Percentiles rank a stretch among this genome's conserved stretches.
These are phyloP conservation scores for Dasypogon diadema DNA, from an alignment of 2,888 invertebrate genomes.

Conservation along the genomic window DNA sequence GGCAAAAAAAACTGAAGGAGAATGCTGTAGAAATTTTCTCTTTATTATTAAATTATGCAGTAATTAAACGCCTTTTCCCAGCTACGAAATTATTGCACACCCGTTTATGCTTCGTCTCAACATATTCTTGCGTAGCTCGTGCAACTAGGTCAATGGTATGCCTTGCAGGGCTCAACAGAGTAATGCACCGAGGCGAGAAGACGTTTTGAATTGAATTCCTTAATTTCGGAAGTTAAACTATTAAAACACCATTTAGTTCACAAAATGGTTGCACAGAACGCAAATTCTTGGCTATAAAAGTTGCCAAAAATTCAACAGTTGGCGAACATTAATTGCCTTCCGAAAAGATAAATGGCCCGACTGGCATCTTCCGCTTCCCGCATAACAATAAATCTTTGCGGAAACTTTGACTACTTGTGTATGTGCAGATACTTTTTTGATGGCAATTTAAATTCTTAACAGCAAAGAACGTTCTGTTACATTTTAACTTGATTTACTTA, in stretches of 20 bases:
- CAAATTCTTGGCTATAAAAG: constrained; percentile 50
- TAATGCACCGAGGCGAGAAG: constrained; percentile 9
- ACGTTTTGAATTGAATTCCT: constrained; percentile 52
- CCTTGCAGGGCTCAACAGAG: neutral
- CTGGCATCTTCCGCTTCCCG: constrained; percentile 50
- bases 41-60: constrained; percentile 39
- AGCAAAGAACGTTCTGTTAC: neutral
- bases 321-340: constrained; percentile 55
- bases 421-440: constrained; percentile 40
- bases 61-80: constrained; percentile 26
- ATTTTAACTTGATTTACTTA: neutral
- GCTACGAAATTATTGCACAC: constrained; percentile 11
- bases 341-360: constrained; percentile 53
- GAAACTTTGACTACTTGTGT: constrained; percentile 41
- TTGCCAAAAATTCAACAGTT: constrained; percentile 56
- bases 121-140: neutral
- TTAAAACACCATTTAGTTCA: constrained; percentile 54
- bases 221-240: constrained; percentile 53
- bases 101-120: constrained; percentile 6
- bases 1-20: neutral
- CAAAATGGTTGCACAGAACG: constrained; percentile 52
- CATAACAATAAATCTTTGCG: constrained; percentile 53
- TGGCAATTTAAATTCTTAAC: constrained; percentile 42
- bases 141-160: constrained; percentile 12
- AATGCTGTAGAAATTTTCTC: constrained; percentile 14